Evolutionary conservation across 1,140 invertebrate species (phyloP).

Genomic region (Zaprionus tsacasi): DNA sequence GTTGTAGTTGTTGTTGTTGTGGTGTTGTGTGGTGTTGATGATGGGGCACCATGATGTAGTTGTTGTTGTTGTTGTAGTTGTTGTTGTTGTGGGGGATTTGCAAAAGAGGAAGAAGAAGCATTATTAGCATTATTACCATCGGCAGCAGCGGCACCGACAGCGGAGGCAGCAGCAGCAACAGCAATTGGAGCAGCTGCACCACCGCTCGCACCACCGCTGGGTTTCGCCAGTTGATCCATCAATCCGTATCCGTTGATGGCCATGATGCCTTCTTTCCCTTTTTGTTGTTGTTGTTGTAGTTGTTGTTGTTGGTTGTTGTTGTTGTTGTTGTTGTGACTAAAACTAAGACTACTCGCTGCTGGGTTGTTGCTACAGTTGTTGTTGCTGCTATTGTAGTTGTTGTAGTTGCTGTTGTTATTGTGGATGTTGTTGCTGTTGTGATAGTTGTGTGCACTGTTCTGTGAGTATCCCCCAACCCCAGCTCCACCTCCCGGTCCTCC

Average conservation of each 20-base stretch:
- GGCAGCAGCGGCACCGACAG: constrained; percentile 71
- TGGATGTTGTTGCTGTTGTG: constrained; percentile 40
- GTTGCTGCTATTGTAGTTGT: constrained; percentile 48
- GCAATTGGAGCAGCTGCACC: constrained; percentile 67
- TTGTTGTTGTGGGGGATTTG: constrained; percentile 80
- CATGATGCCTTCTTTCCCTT: constrained; percentile 82
- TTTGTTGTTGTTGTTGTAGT: constrained; percentile 50
- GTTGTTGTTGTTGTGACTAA: constrained; percentile 63
- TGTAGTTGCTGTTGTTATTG: constrained; percentile 50
- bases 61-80: constrained; percentile 53
- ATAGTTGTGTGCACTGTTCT: constrained; percentile 63
- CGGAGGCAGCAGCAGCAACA: constrained; percentile 59
- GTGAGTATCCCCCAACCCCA: constrained; percentile 56
- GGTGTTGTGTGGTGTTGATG: constrained; percentile 69
- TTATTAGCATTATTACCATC: constrained; percentile 84
- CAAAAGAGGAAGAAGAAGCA: constrained; percentile 85
- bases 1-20: constrained; percentile 48
- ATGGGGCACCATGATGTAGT: constrained; percentile 66
- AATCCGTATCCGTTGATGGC: constrained; percentile 69
- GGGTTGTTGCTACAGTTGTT: constrained; percentile 47
- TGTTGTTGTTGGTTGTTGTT: constrained; percentile 36
- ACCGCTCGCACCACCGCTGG: constrained; percentile 82
- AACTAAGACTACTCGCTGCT: constrained; percentile 74
- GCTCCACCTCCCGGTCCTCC: constrained; percentile 30
- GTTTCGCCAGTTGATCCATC: constrained; percentile 80